Evolutionary conservation across 1,140 invertebrate species (phyloP).

Genomic region (Nomia melanderi): DNA sequence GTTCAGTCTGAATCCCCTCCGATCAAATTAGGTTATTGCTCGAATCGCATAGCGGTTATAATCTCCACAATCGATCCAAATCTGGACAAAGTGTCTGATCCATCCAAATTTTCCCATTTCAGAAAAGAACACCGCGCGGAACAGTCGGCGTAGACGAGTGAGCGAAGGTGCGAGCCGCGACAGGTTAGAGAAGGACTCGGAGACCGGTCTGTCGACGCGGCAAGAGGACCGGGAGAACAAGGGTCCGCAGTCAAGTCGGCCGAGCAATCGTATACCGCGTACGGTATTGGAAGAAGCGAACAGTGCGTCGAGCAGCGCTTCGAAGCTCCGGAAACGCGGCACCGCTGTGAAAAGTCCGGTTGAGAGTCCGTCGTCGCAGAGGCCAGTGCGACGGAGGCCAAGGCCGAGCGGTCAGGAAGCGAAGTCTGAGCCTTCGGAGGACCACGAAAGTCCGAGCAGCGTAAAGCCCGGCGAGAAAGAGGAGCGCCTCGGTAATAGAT

Average conservation of each 20-base stretch:
- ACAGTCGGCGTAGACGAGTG: slow-evolving; percentile 71
- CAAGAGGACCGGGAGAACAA: slow-evolving; percentile 80
- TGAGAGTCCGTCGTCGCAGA: slow-evolving; percentile 60
- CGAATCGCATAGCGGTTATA: too few species aligned
- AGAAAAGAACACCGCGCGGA: slow-evolving; percentile 74
- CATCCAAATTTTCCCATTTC: slow-evolving; percentile 60
- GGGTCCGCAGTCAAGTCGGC: slow-evolving; percentile 71
- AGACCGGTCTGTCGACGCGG: slow-evolving; percentile 64
- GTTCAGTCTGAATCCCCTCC: too few species aligned
- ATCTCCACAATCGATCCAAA: too few species aligned
- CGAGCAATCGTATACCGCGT: slow-evolving; percentile 71
- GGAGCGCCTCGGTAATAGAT: slow-evolving; percentile 28
- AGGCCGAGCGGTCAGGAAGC: slow-evolving; percentile 54
- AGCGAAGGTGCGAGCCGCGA: slow-evolving; percentile 72
- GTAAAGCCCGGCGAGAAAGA: slow-evolving; percentile 42
- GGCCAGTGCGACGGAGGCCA: slow-evolving; percentile 66
- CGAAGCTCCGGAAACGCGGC: slow-evolving; percentile 72
- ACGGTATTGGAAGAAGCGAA: slow-evolving; percentile 78
- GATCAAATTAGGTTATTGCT: too few species aligned
- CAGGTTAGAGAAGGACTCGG: slow-evolving; percentile 61
- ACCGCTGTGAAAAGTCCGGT: slow-evolving; percentile 64
- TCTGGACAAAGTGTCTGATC: not conserved
- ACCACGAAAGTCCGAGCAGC: slow-evolving; percentile 15
- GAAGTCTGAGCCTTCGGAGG: slow-evolving; percentile 34
- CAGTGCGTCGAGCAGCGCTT: slow-evolving; percentile 66